A percentile compares a stretch with the other conserved stretches of the same genome.
These are phyloP conservation scores for Amblyopsis hoosieri DNA, from an alignment of 2,797 vertebrate species.

Conservation along the genomic window DNA sequence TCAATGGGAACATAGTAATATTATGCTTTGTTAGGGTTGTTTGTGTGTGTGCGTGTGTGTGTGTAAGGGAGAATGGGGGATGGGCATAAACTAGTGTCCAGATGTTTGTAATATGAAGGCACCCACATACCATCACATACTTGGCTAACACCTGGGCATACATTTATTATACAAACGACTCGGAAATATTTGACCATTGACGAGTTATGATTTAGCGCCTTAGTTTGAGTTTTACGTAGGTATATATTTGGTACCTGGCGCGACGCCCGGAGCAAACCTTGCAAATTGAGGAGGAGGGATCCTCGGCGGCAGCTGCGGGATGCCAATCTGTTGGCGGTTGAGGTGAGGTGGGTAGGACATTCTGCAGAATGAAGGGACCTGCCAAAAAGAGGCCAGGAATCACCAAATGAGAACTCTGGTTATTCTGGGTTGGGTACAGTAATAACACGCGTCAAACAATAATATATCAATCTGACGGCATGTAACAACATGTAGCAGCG, in stretches of 20 bases:
- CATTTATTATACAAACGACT: no score
- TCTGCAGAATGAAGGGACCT: conserved; percentile 56
- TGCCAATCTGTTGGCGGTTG: conserved; percentile 90
- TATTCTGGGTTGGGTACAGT: not conserved
- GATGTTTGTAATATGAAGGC: no score
- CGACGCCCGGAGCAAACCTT: conserved; percentile 90
- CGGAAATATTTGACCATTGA: no score
- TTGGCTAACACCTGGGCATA: no score
- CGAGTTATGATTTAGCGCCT: not conserved
- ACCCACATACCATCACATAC: no score
- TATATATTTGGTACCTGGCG: conserved; percentile 54
- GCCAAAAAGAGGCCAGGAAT: not conserved
- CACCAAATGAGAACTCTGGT: not conserved
- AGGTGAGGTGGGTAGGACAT: conserved; percentile 98
- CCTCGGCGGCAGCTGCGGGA: conserved; percentile 86
- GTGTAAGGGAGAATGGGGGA: no score
- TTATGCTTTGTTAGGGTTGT: not conserved
- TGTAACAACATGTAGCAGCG: not conserved
- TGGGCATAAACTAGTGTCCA: no score
- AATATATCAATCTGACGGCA: fast-evolving
- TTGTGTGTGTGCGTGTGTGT: not conserved
- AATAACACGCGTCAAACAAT: not conserved
- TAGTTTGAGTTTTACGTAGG: not conserved
- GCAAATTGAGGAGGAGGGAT: conserved; percentile 95
- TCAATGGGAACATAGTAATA: not conserved